Evolutionary conservation across 2,888 invertebrate species (phyloP).

Genomic region (Sarcophaga carnaria): DNA sequence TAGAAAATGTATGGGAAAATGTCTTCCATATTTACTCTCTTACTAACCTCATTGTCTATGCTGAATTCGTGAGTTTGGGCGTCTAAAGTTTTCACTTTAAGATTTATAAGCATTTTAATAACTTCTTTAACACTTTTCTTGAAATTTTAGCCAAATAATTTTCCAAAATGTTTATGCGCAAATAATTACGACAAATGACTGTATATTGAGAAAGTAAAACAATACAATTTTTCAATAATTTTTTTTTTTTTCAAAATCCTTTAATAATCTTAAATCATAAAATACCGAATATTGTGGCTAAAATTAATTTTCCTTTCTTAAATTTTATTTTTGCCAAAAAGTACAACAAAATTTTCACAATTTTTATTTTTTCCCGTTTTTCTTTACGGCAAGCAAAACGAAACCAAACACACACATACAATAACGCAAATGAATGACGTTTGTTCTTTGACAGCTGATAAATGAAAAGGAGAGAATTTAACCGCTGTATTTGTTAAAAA

Average conservation of each 20-base stretch:
- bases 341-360: slow-evolving; percentile 52
- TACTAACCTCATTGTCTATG: slow-evolving; percentile 91
- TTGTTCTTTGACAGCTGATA: slow-evolving; percentile 53
- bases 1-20: background rate
- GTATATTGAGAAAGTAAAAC: slow-evolving; percentile 3
- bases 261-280: slow-evolving; percentile 3
- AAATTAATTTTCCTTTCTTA: background rate
- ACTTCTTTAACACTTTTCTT: slow-evolving; percentile 9
- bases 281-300: background rate
- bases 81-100: slow-evolving; percentile 95
- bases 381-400: slow-evolving; percentile 37
- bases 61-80: slow-evolving; percentile 91
- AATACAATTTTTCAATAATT: background rate
- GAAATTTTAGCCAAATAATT: slow-evolving; percentile 17
- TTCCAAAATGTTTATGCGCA: slow-evolving; percentile 18
- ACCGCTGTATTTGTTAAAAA: slow-evolving; percentile 39
- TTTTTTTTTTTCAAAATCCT: background rate
- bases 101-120: slow-evolving; percentile 84
- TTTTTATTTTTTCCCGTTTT: slow-evolving; percentile 22
- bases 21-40: background rate
- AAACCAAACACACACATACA: slow-evolving; percentile 50
- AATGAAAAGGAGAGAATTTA: background rate
- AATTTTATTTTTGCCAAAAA: slow-evolving; percentile 28
- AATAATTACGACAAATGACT: slow-evolving; percentile 20
- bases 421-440: slow-evolving; percentile 50